Base-by-base conservation (phyloP, 1,140 invertebrate genomes). In the Orussus abietinus region DNA sequence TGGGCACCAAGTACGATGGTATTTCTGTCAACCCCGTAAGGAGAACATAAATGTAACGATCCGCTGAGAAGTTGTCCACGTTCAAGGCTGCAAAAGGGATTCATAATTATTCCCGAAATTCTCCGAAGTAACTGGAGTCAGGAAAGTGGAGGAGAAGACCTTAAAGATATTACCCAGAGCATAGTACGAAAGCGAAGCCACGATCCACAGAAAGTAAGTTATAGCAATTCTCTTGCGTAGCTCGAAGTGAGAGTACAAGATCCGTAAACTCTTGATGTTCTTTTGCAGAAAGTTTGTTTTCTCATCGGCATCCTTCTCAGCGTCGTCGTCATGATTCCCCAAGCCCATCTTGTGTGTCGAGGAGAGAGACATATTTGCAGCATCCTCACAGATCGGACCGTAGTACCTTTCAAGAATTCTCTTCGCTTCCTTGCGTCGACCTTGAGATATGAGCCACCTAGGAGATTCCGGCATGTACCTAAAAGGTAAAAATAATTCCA, bases 161-260 rank as follows among this genome's bases (percentile, higher is more conserved):
- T n/a, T n/a, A n/a, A 11, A 20, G n/a, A 15, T 15, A 21, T 51
- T 51, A 64, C 65, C 62, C 32, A 72, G 41, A 13, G 56, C 66
- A 50, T 76, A 77, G 45, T 78, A 78, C 32, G 68, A 69, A 12
- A 78, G 49, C 0, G 75, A 75, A 2, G 72, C 72, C 0, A 74
- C 69, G 49, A 75, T 73, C 68, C 69, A 72, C 10, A 53, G 42
- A 29, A 68, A 60, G 36, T 62, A 62, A 15, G 54, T 57, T 18
- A 73, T 67, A 3, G 57, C 17, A 0, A 62, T 38, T 46, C 69
- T 47, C 13, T 45, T 57, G 4, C 53, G 35, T 1, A 73, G 42
- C 36, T 72, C 70, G 2, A 25, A 5, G 21, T 61, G 42, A 2
- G 42, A 37, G 21, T 47, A 64, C 0, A 45, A 53, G 11, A 44